Base-by-base conservation (phyloP, 2,113 vertebrate species). In the Capricornis sumatraensis region DNA sequence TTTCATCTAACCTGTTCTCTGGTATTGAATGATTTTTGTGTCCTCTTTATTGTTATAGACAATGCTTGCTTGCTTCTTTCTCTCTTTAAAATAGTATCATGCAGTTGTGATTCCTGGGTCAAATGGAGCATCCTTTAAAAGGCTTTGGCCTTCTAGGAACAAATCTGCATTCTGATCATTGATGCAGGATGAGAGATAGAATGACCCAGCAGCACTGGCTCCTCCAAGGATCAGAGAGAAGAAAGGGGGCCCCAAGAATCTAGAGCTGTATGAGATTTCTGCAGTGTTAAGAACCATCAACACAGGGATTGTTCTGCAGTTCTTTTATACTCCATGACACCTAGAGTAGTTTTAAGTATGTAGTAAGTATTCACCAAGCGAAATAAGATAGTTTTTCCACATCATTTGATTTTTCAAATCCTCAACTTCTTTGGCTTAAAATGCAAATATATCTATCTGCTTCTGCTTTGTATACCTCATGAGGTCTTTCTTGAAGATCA, bases 71-170 rank as follows among this genome's bases (percentile, higher is more conserved):
- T 88, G 13, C 36, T 76, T 95, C 15, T 88, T 30, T 86, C 8
- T 95, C 88, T 60, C 60, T 84, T 94, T 92, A 95, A 94, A n/a
- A 7, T 87, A 67, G 15, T 89, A 33, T 45, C 28, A 47, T 91
- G 58, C n/a, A 76, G 1, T 91, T 89, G 28, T 62, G 82, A 89
- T 89, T 95, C 13, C n/a, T 88, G n/a, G n/a, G 43, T 91, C 53
- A 88, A 57, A 52, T 81, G 12, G 74, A 90, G 60, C 94, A 43
- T 76, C 11, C 60, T 94, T 95, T 94, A 87, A 90, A 96, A 95
- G 52, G 30, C 53, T 84, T 64, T 57, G 30, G n/a, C 60, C n/a
- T 83, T 53, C 27, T 53, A 60, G 33, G 60, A 85, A 45, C 25
- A 8, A 62, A 0, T 82, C 83, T 84, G 43, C 71, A 10, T 64